A percentile compares a stretch with the other conserved stretches of the same genome.
Conservation (phyloP, 2,888 invertebrate genomes). For the Rugalucina vietnamica region DNA sequence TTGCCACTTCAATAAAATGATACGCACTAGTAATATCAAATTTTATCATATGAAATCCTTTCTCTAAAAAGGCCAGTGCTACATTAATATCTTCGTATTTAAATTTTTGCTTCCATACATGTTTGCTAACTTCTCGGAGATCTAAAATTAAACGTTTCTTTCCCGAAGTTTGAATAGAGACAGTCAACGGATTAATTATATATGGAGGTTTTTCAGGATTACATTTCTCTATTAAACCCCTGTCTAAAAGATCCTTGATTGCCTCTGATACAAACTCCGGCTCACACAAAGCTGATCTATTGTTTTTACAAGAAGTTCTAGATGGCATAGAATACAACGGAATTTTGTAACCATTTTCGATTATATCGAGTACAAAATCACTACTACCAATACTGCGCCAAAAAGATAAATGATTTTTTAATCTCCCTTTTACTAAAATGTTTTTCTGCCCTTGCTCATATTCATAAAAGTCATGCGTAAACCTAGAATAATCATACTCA, state of each 20-base stretch:
- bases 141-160: conserved; percentile 28
- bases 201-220: background rate
- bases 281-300: conserved; percentile 15
- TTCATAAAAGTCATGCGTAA: conserved; percentile 48
- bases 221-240: conserved; percentile 22
- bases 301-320: conserved; percentile 12
- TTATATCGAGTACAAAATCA: conserved; percentile 16
- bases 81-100: conserved; percentile 35
- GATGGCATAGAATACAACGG: conserved; percentile 11
- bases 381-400: background rate
- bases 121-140: conserved; percentile 18
- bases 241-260: conserved; percentile 28
- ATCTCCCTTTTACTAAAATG: conserved; percentile 43
- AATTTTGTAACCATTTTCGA: conserved; percentile 27
- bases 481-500: conserved; percentile 34
- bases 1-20: conserved; percentile 41
- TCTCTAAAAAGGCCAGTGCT: conserved; percentile 17
- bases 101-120: conserved; percentile 30
- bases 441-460: conserved; percentile 41
- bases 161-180: conserved; percentile 22
- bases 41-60: conserved; percentile 29
- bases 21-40: conserved; percentile 44
- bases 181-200: conserved; percentile 25
- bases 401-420: conserved; percentile 12
- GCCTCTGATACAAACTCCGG: conserved; percentile 31